A percentile compares a stretch with the other conserved stretches of the same genome.
Conservation (phyloP, 2,113 vertebrate genomes). For the Pandion haliaetus region DNA sequence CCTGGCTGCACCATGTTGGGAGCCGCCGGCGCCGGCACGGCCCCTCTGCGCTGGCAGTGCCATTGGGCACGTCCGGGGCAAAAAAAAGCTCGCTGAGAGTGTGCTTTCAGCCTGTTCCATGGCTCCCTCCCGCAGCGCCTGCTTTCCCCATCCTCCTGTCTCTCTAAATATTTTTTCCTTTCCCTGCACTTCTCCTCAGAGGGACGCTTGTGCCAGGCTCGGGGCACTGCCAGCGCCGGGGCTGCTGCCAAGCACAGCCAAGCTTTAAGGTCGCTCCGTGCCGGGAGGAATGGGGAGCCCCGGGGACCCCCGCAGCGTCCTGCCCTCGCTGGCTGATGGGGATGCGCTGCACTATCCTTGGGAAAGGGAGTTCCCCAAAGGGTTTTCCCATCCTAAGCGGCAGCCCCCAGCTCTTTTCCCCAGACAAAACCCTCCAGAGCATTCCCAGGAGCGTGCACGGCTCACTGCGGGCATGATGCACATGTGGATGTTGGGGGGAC, state of each 20-base stretch:
- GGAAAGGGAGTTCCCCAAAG: background rate
- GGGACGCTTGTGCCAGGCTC: background rate
- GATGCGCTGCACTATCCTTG: background rate
- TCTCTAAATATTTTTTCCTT: constrained; percentile 33
- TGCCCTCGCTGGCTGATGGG: background rate
- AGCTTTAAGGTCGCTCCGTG: background rate
- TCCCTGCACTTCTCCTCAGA: background rate
- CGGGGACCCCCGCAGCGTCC: background rate
- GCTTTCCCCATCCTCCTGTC: background rate
- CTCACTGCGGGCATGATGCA: accelerated
- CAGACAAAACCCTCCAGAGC: background rate
- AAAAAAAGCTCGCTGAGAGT: background rate
- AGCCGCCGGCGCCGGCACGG: background rate
- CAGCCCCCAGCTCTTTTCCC: background rate
- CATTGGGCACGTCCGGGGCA: background rate
- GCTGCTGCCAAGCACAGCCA: background rate
- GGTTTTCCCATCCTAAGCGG: background rate
- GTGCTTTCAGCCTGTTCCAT: background rate
- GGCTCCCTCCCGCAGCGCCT: background rate
- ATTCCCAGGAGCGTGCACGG: accelerated
- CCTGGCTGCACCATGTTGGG: accelerated
- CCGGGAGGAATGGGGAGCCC: background rate
- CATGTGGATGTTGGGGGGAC: accelerated
- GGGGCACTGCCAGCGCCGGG: background rate
- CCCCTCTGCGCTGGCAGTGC: background rate